Evolutionary conservation across 1,140 invertebrate genomes (phyloP).

Genomic region (Drosophila mojavensis): DNA sequence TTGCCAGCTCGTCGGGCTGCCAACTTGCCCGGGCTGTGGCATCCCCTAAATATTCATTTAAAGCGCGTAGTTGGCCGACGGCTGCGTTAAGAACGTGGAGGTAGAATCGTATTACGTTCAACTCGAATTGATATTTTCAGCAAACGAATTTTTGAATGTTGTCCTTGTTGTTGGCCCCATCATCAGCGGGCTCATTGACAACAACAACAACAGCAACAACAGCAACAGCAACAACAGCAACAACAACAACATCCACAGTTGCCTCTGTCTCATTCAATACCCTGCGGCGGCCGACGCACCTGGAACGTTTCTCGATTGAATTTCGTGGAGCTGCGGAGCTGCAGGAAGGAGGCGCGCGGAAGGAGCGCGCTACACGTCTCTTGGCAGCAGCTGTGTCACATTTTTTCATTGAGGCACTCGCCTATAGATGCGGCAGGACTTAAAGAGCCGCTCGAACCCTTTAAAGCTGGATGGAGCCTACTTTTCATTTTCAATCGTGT

Average conservation of each 20-base stretch:
- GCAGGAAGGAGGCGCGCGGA: not conserved
- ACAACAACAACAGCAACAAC: slow-evolving; percentile 9
- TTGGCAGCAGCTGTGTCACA: slow-evolving; percentile 58
- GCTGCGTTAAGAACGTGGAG: slow-evolving; percentile 17
- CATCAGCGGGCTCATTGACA: slow-evolving; percentile 48
- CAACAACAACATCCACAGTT: slow-evolving; percentile 1
- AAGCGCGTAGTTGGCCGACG: slow-evolving; percentile 49
- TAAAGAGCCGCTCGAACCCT: slow-evolving; percentile 26
- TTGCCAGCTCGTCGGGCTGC: not conserved
- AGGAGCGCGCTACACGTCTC: not conserved
- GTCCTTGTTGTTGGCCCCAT: slow-evolving; percentile 38
- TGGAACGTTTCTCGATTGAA: slow-evolving; percentile 69
- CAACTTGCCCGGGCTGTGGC: slow-evolving; percentile 18
- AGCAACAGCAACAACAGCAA: not conserved
- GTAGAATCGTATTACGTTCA: slow-evolving; percentile 74
- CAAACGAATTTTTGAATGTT: slow-evolving; percentile 65
- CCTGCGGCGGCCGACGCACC: slow-evolving; percentile 53
- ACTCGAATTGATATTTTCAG: slow-evolving; percentile 74
- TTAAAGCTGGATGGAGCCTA: slow-evolving; percentile 8
- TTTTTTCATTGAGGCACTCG: slow-evolving; percentile 64
- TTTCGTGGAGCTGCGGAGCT: slow-evolving; percentile 45
- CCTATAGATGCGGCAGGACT: slow-evolving; percentile 1
- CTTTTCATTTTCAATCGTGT: slow-evolving; percentile 53
- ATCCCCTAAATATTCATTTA: slow-evolving; percentile 63
- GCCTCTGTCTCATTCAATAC: slow-evolving; percentile 27